A percentile compares a stretch with the other conserved stretches of the same genome.
These are phyloP conservation scores for Antechinus stuartii DNA, from an alignment of 2,113 vertebrate genomes.

Conservation along the genomic window DNA sequence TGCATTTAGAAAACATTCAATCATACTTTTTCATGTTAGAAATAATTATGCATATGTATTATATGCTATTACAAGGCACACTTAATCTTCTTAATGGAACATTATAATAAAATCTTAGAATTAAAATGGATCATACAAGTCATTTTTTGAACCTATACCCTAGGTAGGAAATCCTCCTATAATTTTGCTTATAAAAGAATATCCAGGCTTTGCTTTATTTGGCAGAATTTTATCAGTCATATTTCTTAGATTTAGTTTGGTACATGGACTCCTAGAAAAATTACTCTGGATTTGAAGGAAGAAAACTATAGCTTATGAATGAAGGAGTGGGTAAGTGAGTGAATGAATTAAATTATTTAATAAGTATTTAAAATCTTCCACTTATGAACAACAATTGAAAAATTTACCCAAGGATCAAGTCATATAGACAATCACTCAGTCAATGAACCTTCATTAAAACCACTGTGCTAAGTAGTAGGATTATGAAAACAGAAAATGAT, in stretches of 20 bases:
- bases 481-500: not conserved
- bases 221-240: not conserved
- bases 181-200: not conserved
- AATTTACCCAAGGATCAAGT: not conserved
- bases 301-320: not conserved
- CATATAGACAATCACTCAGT: not conserved
- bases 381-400: not conserved
- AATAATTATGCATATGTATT: not conserved
- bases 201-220: not conserved
- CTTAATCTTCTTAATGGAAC: too few species aligned
- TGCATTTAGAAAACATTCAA: not conserved
- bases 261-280: not conserved
- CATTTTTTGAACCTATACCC: not conserved
- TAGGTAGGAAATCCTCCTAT: not conserved
- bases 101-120: not conserved
- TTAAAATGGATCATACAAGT: not conserved
- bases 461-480: not conserved
- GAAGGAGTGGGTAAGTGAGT: not conserved
- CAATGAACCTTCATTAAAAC: not conserved
- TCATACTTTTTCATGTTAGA: not conserved
- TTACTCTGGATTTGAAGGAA: not conserved
- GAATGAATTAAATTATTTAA: not conserved
- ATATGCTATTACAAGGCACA: not conserved
- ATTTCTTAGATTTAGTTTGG: not conserved
- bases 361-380: not conserved